phyloP scores from a whole-genome alignment of 2,888 invertebrate genomes.

The Chesias legatella region DNA sequence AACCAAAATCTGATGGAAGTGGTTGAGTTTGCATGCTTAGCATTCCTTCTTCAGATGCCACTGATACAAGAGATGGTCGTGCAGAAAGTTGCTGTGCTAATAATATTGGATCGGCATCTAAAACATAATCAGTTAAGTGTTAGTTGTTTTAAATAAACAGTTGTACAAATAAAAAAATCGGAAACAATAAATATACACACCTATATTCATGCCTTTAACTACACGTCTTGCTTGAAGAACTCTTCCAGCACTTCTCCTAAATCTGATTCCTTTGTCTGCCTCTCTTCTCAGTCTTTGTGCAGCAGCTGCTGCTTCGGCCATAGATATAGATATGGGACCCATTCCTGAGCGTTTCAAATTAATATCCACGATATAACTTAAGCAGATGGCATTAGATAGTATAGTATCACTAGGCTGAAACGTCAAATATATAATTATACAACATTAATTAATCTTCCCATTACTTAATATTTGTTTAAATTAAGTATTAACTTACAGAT shows the following conservation, averaged over 20 bases:
- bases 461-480: background rate
- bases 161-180: background rate
- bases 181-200: conserved; percentile 31
- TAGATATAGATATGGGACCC: conserved; percentile 61
- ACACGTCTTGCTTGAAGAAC: conserved; percentile 69
- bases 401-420: conserved; percentile 63
- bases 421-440: background rate
- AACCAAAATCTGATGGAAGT: conserved; percentile 69
- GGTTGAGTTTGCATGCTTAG: conserved; percentile 65
- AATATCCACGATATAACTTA: conserved; percentile 67
- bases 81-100: conserved; percentile 74
- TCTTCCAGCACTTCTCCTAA: conserved; percentile 68
- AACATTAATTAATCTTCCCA: background rate
- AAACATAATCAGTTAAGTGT: conserved; percentile 1
- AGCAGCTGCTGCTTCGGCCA: conserved; percentile 71
- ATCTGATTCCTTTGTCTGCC: conserved; percentile 68
- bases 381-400: conserved; percentile 68
- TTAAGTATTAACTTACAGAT: conserved; percentile 47
- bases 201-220: conserved; percentile 72
- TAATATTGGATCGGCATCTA: conserved; percentile 70
- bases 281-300: conserved; percentile 67
- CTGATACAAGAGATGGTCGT: conserved; percentile 72
- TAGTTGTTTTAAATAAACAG: too few species aligned
- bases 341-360: conserved; percentile 74
- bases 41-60: conserved; percentile 70